Percentiles rank a stretch among this genome's conserved stretches.
These are phyloP conservation scores for Agriopis leucophaearia DNA, from an alignment of 2,888 invertebrate genomes.

Conservation along the genomic window DNA sequence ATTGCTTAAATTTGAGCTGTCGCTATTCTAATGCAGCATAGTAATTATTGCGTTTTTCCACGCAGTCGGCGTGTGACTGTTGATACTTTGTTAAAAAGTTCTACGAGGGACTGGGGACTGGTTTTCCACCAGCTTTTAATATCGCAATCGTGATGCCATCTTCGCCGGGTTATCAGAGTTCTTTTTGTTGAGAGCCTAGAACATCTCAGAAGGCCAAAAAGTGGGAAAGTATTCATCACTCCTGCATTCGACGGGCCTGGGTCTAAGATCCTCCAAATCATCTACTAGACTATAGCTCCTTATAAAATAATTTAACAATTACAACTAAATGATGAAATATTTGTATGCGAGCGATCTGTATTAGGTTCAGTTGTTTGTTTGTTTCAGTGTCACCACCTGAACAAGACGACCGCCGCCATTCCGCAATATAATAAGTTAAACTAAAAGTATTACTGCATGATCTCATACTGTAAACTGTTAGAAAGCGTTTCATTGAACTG, in stretches of 20 bases:
- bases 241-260: too few species aligned
- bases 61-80: background rate
- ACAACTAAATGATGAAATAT: too few species aligned
- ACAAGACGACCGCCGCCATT: conserved; percentile 19
- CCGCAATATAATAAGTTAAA: background rate
- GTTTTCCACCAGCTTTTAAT: too few species aligned
- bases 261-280: too few species aligned
- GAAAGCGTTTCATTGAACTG: conserved; percentile 29
- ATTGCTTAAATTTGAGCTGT: background rate
- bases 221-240: too few species aligned
- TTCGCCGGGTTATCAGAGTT: too few species aligned
- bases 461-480: conserved; percentile 34
- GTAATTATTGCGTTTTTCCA: background rate
- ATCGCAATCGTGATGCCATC: too few species aligned
- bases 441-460: conserved; percentile 24
- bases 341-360: background rate
- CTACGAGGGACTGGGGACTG: too few species aligned
- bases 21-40: background rate
- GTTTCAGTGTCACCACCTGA: conserved; percentile 35
- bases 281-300: too few species aligned
- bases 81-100: background rate
- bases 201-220: too few species aligned
- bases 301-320: too few species aligned
- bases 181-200: too few species aligned
- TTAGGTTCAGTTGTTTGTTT: background rate